Percentiles rank a stretch among this genome's conserved stretches.
These are phyloP conservation scores for Pammene aurita DNA, from an alignment of 2,888 invertebrate genomes.

Conservation along the genomic window DNA sequence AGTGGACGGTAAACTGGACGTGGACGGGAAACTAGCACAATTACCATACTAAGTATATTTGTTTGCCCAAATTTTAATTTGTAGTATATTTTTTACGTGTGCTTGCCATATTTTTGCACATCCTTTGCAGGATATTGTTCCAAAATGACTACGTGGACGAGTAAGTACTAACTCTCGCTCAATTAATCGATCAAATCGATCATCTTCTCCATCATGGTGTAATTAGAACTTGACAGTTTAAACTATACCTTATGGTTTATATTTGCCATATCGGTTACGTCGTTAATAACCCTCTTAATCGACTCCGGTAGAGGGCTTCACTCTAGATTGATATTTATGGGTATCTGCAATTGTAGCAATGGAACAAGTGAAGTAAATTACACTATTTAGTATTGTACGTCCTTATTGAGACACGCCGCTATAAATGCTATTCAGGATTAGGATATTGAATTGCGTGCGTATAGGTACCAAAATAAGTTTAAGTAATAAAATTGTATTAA, in stretches of 20 bases:
- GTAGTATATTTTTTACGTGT: no score
- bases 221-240: conserved; percentile 5
- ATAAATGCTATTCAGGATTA: background rate
- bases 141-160: no score
- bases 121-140: no score
- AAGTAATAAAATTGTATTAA: no score
- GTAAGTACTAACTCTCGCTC: background rate
- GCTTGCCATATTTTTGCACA: no score
- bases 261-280: conserved; percentile 13
- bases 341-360: conserved; percentile 52
- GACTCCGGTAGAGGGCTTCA: conserved; percentile 10
- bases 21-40: no score
- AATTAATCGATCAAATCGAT: conserved; percentile 6
- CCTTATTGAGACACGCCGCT: background rate
- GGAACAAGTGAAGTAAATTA: conserved; percentile 40
- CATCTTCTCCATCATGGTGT: background rate
- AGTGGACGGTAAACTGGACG: no score
- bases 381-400: conserved; percentile 15
- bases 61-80: no score
- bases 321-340: conserved; percentile 57
- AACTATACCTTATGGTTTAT: conserved; percentile 8
- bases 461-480: no score
- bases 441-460: background rate
- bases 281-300: conserved; percentile 29
- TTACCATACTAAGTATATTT: no score